phyloP scores from a whole-genome alignment of 2,113 vertebrate genomes.

The Caloenas nicobarica region DNA sequence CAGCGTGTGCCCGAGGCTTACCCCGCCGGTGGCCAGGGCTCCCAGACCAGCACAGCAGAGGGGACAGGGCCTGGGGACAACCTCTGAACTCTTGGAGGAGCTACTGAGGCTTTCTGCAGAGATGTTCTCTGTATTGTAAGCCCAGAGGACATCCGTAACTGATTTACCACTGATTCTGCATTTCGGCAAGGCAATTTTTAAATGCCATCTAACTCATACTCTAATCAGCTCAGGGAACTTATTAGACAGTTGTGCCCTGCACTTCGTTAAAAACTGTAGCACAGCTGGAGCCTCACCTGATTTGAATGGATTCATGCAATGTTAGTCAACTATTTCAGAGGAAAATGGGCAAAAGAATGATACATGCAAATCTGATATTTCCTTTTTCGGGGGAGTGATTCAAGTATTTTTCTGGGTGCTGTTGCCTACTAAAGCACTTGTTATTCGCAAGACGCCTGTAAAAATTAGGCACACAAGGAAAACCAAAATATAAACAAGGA shows the following conservation, averaged over 20 bases:
- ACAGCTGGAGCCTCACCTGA: neutral
- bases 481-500: neutral
- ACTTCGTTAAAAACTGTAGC: neutral
- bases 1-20: neutral
- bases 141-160: neutral
- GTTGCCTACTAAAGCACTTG: neutral
- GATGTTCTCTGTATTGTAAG: neutral
- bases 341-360: neutral
- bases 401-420: neutral
- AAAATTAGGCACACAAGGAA: neutral
- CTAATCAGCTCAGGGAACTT: neutral
- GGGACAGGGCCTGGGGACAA: neutral
- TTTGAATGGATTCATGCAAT: neutral
- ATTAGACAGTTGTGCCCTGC: neutral
- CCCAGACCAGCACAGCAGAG: neutral
- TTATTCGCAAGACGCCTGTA: neutral
- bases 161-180: neutral
- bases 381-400: neutral
- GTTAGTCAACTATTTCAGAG: neutral
- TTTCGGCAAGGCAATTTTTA: neutral
- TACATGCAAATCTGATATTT: neutral
- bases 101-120: neutral
- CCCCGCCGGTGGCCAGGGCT: accelerated
- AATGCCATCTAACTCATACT: neutral
- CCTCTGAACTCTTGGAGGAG: neutral